phyloP scores from a whole-genome alignment of 2,888 invertebrate genomes.

The Embidobia sp. region DNA sequence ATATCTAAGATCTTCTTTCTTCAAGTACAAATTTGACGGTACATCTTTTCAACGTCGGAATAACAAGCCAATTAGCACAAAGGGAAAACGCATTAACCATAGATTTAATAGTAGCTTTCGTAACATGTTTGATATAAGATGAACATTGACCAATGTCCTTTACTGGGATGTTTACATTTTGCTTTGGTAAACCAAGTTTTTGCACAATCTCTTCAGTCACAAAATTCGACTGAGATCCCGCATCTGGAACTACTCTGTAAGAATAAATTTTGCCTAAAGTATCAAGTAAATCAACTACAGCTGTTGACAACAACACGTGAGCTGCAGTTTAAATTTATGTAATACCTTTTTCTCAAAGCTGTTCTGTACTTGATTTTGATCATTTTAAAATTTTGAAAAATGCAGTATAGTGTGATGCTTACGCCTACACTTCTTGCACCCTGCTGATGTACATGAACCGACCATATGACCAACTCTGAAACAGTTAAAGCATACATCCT shows the following conservation, averaged over 20 bases:
- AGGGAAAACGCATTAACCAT: constrained; percentile 1
- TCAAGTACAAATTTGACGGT: constrained; percentile 61
- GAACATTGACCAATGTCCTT: constrained; percentile 11
- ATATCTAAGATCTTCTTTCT: constrained; percentile 54
- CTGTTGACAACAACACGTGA: constrained; percentile 9
- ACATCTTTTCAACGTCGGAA: constrained; percentile 70
- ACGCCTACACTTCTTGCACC: constrained; percentile 9
- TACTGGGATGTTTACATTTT: background rate
- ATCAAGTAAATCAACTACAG: constrained; percentile 6
- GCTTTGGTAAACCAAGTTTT: background rate
- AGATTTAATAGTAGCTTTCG: constrained; percentile 3
- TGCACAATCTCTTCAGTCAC: constrained; percentile 7
- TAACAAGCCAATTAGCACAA: background rate
- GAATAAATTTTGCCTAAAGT: background rate
- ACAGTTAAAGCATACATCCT: constrained; percentile 17
- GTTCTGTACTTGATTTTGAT: constrained; percentile 1
- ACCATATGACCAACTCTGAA: constrained; percentile 11
- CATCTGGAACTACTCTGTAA: constrained; percentile 18
- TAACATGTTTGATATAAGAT: background rate
- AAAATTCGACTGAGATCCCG: constrained; percentile 36
- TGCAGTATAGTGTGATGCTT: constrained; percentile 12
- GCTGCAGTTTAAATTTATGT: too few relatives aligned
- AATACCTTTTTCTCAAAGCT: background rate
- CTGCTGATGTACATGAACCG: constrained; percentile 28
- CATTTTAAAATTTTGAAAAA: constrained; percentile 17